Percentiles rank a stretch among this genome's conserved stretches.
Evolutionary conservation across 2,113 vertebrate genomes (phyloP).

Genomic region (Mobula hypostoma): DNA sequence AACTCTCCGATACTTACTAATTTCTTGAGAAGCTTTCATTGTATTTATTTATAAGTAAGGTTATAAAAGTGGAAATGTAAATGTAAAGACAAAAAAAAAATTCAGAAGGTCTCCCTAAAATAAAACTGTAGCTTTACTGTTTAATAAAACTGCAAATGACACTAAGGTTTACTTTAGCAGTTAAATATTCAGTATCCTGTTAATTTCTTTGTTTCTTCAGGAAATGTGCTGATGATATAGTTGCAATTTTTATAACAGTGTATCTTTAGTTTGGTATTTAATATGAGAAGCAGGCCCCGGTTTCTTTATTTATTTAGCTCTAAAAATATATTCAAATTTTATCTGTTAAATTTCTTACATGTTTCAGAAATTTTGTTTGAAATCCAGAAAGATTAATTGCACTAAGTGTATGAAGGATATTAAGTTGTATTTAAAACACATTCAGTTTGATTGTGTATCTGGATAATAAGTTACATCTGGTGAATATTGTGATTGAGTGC

Average conservation of each 20-base stretch:
- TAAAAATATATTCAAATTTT: not conserved
- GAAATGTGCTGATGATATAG: not conserved
- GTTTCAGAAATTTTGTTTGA: not conserved
- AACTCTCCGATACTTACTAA: not conserved
- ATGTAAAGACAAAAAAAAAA: not conserved
- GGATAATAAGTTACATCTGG: not conserved
- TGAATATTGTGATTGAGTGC: not conserved
- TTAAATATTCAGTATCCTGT: not conserved
- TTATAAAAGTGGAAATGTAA: not conserved
- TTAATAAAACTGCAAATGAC: not conserved
- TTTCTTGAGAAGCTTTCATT: not conserved
- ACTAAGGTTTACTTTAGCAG: not conserved
- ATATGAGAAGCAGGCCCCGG: not conserved
- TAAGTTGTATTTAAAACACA: conserved; percentile 1
- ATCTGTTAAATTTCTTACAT: not conserved
- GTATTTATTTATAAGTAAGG: not conserved
- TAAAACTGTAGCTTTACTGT: not conserved
- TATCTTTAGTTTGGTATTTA: not conserved
- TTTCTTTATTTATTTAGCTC: not conserved
- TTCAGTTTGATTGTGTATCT: conserved; percentile 14
- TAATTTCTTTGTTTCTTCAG: not conserved
- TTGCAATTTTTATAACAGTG: not conserved
- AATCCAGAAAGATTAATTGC: conserved; percentile 8
- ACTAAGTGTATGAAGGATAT: not conserved
- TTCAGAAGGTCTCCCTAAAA: not conserved